These are phyloP conservation scores for Holothuria scabra DNA, from an alignment of 53 echinoderm and acorn worm species.

Conservation along the genomic window DNA sequence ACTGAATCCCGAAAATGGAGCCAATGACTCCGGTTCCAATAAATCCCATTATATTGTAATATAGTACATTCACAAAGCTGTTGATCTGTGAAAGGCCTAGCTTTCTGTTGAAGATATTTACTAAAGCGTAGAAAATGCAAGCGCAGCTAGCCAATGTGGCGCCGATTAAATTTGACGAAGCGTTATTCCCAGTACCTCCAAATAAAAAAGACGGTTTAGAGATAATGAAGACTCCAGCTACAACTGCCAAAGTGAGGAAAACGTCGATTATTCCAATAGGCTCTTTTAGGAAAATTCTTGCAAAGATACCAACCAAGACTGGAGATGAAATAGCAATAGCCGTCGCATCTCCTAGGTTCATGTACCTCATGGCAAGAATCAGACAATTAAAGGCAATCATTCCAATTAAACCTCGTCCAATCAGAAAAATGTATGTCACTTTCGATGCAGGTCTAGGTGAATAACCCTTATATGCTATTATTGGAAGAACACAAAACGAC, in stretches of 20 bases:
- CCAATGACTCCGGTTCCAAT: background rate
- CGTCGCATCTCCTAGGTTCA: background rate
- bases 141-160: background rate
- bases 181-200: background rate
- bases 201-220: conserved; percentile 10
- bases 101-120: background rate
- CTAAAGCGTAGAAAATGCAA: background rate
- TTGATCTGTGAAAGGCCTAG: background rate
- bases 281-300: conserved; percentile 26
- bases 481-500: background rate
- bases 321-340: background rate
- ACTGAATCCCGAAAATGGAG: background rate
- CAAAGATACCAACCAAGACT: conserved; percentile 9
- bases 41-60: background rate
- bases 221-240: conserved; percentile 3
- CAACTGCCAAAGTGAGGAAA: background rate
- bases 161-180: background rate
- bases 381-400: background rate
- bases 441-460: background rate
- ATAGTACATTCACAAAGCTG: background rate
- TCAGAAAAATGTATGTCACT: background rate
- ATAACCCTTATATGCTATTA: background rate
- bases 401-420: background rate
- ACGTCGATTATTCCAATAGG: background rate
- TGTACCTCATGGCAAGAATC: background rate